Base-by-base conservation (phyloP, 2,888 invertebrate species). In the Drosophila maculinotata region DNA sequence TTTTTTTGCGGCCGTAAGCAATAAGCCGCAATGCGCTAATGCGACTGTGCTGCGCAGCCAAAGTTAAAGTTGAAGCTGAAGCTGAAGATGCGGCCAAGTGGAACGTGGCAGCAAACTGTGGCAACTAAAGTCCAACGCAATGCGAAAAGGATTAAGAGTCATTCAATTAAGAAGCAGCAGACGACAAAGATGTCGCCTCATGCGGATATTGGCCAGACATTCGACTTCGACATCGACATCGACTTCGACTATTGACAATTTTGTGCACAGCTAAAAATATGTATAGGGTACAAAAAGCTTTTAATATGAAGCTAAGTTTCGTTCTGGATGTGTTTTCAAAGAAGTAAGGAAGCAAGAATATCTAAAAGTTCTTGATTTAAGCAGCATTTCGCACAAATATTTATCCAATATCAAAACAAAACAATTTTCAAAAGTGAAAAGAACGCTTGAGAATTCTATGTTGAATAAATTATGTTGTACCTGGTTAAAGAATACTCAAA, bases 61-160 rank as follows among this genome's bases (percentile, higher is more conserved):
- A 56, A 62, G 48, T 39, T 54, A 10, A 31, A 42, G 41, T 47
- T 48, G 15, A 12, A 30, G 42, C 28, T 15, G 39, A 48, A 12
- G 59, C 49, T 41, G 39, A 56, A 54, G 63, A 76, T 53, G 67
- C 49, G 47, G 38, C 63, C 66, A 75, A 64, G 76, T 72, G 88
- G 69, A 85, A 80, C 54, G 58, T 20, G 20, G 20, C 20, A 20
- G 20, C 20, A 2, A 20, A 20, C 20, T 30, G 42, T 38, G 73
- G 78, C 78, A 77, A 81, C 87, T 81, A 78, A 69, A 64, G 86
- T 85, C 83, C 83, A 64, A 87, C 84, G 87, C 87, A 88, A 76
- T 84, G 87, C 75, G 88, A 89, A 88, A 89, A 87, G 87, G 89
- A 87, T 87, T 87, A 89, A 87, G 84, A 87, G 88, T 76, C 88